phyloP scores from a whole-genome alignment of 2,113 vertebrate genomes.

The Centropristis striata region DNA sequence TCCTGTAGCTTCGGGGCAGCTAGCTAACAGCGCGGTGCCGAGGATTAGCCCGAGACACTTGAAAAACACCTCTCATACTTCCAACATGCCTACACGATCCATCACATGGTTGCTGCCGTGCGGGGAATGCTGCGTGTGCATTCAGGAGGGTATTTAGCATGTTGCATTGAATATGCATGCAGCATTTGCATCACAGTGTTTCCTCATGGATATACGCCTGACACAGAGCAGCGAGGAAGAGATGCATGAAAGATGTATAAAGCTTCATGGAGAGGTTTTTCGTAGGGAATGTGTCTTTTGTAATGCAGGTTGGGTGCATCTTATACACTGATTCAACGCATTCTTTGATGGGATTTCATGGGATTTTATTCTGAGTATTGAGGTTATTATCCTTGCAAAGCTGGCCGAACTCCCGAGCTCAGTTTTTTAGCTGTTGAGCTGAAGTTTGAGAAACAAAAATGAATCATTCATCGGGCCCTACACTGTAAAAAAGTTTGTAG shows the following conservation, averaged over 20 bases:
- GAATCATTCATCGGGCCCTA: background rate
- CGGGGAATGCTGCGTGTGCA: slow-evolving; percentile 20
- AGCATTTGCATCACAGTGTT: slow-evolving; percentile 16
- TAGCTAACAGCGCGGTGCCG: background rate
- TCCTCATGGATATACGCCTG: background rate
- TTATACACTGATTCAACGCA: background rate
- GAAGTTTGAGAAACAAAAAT: background rate
- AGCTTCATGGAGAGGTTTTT: background rate
- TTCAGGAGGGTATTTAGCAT: background rate
- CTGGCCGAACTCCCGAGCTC: background rate
- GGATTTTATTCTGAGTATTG: background rate
- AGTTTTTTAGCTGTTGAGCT: background rate
- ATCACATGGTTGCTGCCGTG: background rate
- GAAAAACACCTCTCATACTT: background rate
- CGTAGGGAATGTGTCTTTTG: background rate
- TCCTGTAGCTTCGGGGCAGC: slow-evolving; percentile 20
- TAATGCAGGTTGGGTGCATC: background rate
- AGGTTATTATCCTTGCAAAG: background rate
- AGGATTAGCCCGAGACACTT: slow-evolving; percentile 19
- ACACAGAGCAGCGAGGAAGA: background rate
- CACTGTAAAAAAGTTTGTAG: too few relatives aligned
- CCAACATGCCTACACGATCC: slow-evolving; percentile 5
- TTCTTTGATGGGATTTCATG: slow-evolving; percentile 1
- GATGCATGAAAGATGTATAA: background rate
- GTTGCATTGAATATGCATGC: slow-evolving; percentile 43